These are phyloP conservation scores for Palythoa caribaeorum DNA, from an alignment of 92 coral and sea anemone genomes.

Conservation along the genomic window DNA sequence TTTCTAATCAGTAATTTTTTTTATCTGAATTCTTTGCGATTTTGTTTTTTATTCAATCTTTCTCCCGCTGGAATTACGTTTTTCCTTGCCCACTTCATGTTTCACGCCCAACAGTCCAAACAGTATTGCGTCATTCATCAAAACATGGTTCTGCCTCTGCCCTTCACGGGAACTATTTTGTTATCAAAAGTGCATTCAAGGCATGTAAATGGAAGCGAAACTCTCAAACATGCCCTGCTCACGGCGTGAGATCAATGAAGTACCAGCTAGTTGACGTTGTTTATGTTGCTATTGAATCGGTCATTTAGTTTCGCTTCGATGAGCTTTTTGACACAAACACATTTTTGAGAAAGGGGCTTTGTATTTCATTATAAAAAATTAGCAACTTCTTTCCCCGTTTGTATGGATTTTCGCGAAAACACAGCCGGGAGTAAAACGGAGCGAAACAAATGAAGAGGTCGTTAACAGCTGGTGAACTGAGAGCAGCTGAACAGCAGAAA, in stretches of 20 bases:
- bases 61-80: neutral
- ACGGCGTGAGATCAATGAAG: constrained; percentile 22
- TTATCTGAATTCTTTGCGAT: neutral
- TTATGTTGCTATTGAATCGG: constrained; percentile 25
- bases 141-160: constrained; percentile 5
- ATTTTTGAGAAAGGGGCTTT: neutral
- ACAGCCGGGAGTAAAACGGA: neutral
- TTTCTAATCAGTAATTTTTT: neutral
- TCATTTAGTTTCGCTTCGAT: constrained; percentile 37
- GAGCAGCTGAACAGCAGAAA: neutral
- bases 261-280: constrained; percentile 26
- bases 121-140: constrained; percentile 38
- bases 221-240: neutral
- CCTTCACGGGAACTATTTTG: constrained; percentile 1
- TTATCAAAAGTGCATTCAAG: constrained; percentile 41
- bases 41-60: neutral
- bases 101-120: neutral
- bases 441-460: constrained; percentile 19
- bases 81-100: neutral
- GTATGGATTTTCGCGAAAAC: neutral
- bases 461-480: neutral
- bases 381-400: constrained; percentile 13
- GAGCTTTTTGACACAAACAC: constrained; percentile 21
- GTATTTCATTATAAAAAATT: neutral
- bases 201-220: constrained; percentile 20